Percentiles rank a stretch among this genome's conserved stretches.
These are phyloP conservation scores for Poecilia picta DNA, from an alignment of 2,797 vertebrate species.

Conservation along the genomic window DNA sequence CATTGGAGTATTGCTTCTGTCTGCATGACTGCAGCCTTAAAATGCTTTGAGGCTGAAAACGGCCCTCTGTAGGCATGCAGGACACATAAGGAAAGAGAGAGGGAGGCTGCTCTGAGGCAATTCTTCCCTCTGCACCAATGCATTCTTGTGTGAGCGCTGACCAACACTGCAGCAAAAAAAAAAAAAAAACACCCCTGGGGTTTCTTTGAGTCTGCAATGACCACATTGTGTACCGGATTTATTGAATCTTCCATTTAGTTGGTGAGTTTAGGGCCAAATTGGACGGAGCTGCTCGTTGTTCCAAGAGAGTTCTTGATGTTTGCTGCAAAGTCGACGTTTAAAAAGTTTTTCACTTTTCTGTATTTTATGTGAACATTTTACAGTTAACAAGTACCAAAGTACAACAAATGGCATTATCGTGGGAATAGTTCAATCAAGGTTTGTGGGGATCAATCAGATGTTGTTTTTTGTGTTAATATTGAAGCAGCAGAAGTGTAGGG, in stretches of 20 bases:
- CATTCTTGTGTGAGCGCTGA: conserved; percentile 18
- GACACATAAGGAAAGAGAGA: conserved; percentile 33
- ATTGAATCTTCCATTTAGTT: background rate
- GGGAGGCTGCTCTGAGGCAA: conserved; percentile 32
- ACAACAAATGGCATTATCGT: background rate
- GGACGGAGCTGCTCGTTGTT: background rate
- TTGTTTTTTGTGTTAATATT: background rate
- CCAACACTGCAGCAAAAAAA: conserved; percentile 38
- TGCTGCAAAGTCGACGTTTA: background rate
- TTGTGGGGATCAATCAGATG: background rate
- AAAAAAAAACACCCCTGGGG: conserved; percentile 23
- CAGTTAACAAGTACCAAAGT: background rate
- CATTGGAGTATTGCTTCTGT: background rate
- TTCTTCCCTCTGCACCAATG: conserved; percentile 48
- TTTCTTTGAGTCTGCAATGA: conserved; percentile 25
- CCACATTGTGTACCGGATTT: conserved; percentile 3
- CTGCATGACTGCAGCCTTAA: conserved; percentile 23
- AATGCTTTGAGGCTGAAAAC: conserved; percentile 25
- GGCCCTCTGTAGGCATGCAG: conserved; percentile 37
- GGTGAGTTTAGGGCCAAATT: background rate
- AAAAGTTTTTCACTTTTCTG: background rate
- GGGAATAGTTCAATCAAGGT: background rate
- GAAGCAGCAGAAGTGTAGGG: background rate
- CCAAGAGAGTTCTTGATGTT: background rate
- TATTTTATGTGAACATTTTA: background rate